Base-by-base conservation (phyloP, 2,113 vertebrate species). In the Upupa epops region DNA sequence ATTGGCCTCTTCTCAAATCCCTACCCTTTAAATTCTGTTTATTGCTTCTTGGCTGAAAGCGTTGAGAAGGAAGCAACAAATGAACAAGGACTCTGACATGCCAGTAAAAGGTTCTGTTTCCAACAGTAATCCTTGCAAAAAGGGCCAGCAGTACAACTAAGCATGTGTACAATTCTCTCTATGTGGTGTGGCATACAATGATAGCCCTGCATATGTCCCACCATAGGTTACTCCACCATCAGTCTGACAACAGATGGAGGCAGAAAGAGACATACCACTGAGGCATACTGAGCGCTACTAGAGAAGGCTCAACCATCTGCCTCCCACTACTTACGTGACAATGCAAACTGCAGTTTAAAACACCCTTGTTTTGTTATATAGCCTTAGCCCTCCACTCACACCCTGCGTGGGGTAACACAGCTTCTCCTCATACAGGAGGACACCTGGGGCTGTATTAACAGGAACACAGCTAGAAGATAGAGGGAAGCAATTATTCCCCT, bases 181-280 rank as follows among this genome's bases (percentile, higher is more conserved):
- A 0, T 16, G 75, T 76, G 82, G 79, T 77, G 26, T 87, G 20
- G 29, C 36, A 32, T 21, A 85, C 65, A 20, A 52, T 0, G 7
- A 63, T 45, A 76, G 21, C 59, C 75, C 37, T 77, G 89, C 82
- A 55, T 76, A 77, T 87, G 78, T 77, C 85, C 93, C 89, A 94
- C 13, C 64, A 77, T 24, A 92, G 91, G 88, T 89, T 83, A 89
- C 75, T 88, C 71, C 60, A 58, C 42, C 71, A 89, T 24, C 85
- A 94, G 89, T 34, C 82, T 89, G 63, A 48, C 64, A 83, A 87
- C 89, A 94, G 91, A 71, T 92, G 90, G 82, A 92, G 72, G 64
- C 79, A 94, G 91, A 70, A 81, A 84, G 73, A 94, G 75, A 76
- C 75, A 83, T 24, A 77, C 37, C 68, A 78, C 0, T 2, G 52